A percentile compares a stretch with the other conserved stretches of the same genome.
Conservation (phyloP, 2,113 vertebrate genomes). For the Hippocampus barbouri region DNA sequence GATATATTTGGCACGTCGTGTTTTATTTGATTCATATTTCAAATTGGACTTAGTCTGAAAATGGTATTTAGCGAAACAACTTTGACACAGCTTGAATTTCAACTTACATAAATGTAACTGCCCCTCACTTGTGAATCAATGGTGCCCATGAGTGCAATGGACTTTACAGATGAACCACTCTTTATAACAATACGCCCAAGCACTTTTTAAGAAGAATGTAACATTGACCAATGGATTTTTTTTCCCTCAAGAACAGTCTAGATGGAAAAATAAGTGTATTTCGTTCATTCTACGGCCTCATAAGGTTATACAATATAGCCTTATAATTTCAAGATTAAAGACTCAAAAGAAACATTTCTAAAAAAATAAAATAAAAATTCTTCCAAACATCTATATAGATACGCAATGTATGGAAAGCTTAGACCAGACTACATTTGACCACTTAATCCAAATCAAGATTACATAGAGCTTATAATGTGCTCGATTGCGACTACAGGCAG, state of each 20-base stretch:
- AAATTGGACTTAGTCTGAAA: background rate
- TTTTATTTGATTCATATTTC: background rate
- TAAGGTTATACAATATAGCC: background rate
- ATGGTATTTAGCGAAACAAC: background rate
- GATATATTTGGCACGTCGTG: background rate
- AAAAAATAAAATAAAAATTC: too few relatives aligned
- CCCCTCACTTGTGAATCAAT: background rate
- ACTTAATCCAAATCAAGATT: background rate
- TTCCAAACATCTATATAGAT: too few relatives aligned
- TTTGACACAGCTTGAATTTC: background rate
- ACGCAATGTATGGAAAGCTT: background rate
- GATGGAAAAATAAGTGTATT: background rate
- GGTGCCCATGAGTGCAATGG: background rate
- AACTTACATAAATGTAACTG: background rate
- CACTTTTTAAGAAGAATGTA: background rate
- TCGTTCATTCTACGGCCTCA: background rate
- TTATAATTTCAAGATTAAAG: background rate
- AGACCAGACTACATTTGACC: background rate
- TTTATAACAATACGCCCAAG: background rate
- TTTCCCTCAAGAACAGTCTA: background rate
- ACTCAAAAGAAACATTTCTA: too few relatives aligned
- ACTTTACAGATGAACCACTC: background rate
- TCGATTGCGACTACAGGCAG: background rate
- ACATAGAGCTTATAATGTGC: background rate
- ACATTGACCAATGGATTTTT: background rate